These are phyloP conservation scores for Tragulus kanchil DNA, from an alignment of 2,113 vertebrate species.

Conservation along the genomic window DNA sequence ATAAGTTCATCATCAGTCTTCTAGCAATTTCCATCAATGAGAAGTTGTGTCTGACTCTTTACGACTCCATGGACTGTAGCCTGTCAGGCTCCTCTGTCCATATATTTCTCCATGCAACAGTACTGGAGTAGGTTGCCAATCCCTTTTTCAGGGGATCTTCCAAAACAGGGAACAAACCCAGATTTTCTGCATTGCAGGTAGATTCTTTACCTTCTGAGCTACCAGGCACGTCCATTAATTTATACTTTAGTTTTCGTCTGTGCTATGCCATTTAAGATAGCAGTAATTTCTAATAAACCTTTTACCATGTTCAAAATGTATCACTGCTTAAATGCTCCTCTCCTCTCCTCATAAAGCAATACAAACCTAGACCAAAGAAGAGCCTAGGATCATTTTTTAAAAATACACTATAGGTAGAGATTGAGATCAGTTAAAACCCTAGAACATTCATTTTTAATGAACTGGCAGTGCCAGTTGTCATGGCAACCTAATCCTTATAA, in stretches of 20 bases:
- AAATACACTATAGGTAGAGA: constrained; percentile 21
- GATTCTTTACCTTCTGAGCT: background rate
- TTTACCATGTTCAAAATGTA: background rate
- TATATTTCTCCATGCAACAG: background rate
- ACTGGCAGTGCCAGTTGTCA: constrained; percentile 76
- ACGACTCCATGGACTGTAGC: background rate
- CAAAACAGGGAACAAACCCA: fast-evolving
- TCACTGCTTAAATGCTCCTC: background rate
- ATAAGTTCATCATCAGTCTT: background rate
- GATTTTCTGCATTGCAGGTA: background rate
- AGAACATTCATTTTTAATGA: constrained; percentile 69
- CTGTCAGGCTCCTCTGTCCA: background rate
- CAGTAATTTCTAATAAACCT: background rate
- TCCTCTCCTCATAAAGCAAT: background rate
- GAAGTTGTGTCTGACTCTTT: background rate
- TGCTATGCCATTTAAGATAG: background rate
- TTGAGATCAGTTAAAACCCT: constrained; percentile 40
- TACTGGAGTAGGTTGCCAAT: background rate
- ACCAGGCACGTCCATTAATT: background rate
- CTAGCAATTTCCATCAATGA: background rate
- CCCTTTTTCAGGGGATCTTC: background rate
- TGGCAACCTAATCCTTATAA: constrained; percentile 84
- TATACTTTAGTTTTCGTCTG: background rate
- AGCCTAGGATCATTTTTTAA: background rate
- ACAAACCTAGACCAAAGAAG: background rate